Evolutionary conservation across 1,140 invertebrate species (phyloP).

Genomic region (Calliphora vicina): DNA sequence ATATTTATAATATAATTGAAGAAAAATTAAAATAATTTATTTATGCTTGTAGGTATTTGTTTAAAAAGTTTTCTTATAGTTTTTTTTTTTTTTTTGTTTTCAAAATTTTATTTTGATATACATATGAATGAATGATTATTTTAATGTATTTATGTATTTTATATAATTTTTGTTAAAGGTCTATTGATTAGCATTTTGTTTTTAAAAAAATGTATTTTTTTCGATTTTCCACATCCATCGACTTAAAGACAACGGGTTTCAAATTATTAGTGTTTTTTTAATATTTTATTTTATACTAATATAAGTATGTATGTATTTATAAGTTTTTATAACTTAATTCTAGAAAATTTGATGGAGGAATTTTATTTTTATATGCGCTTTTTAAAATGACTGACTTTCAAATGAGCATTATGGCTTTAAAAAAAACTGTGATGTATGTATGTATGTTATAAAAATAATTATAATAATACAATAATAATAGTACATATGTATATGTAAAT

Average conservation of each 20-base stretch:
- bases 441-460: not conserved
- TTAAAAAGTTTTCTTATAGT: slow-evolving; percentile 1
- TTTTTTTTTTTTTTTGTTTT: slow-evolving; percentile 31
- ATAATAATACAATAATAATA: too few relatives aligned
- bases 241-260: slow-evolving; percentile 15
- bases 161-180: not conserved
- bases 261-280: not conserved
- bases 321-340: slow-evolving; percentile 18
- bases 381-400: slow-evolving; percentile 11
- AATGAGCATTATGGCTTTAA: slow-evolving; percentile 33
- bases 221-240: slow-evolving; percentile 29
- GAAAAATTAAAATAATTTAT: not conserved
- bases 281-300: slow-evolving; percentile 22
- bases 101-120: slow-evolving; percentile 38
- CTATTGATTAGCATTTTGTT: slow-evolving; percentile 5
- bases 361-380: slow-evolving; percentile 21
- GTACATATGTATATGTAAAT: too few relatives aligned
- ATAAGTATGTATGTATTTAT: not conserved
- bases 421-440: not conserved
- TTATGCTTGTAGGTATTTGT: not conserved
- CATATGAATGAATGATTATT: slow-evolving; percentile 30
- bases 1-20: not conserved
- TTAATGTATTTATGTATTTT: slow-evolving; percentile 10
- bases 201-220: slow-evolving; percentile 2
- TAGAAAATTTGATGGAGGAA: not conserved